Conservation (phyloP, 1,140 invertebrate genomes). For the Lepidurus couesii region DNA sequence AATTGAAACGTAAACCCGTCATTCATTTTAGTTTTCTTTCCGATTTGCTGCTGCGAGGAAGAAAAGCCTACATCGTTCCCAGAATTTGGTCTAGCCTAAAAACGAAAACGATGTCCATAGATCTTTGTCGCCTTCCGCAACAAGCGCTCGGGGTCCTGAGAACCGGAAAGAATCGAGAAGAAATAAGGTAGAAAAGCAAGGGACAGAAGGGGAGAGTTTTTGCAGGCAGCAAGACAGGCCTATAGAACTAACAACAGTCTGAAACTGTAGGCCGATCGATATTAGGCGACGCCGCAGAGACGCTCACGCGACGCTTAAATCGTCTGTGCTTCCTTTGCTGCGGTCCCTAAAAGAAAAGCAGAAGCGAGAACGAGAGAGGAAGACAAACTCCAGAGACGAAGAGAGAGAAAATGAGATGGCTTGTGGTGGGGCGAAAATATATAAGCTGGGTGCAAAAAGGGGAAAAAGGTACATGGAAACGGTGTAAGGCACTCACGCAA, state of each 20-base stretch:
- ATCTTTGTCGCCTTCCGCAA: conserved; percentile 4
- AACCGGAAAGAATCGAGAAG: background rate
- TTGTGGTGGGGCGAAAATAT: background rate
- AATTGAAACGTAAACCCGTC: background rate
- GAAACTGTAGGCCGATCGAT: conserved; percentile 17
- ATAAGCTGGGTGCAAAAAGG: background rate
- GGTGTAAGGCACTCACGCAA: background rate
- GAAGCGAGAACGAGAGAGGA: background rate
- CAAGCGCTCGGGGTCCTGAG: background rate
- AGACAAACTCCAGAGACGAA: background rate
- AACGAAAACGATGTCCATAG: background rate
- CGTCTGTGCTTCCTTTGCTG: conserved; percentile 7
- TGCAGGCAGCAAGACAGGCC: background rate
- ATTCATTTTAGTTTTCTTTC: background rate
- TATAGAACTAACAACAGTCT: conserved; percentile 15
- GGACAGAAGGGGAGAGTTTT: background rate
- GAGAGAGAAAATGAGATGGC: background rate
- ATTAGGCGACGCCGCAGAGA: conserved; percentile 18
- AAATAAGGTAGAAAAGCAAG: background rate
- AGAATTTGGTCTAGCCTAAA: background rate
- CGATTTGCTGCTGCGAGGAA: background rate
- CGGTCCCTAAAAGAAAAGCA: background rate
- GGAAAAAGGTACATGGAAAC: background rate
- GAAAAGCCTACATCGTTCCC: background rate
- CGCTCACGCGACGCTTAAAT: conserved; percentile 17